These are phyloP conservation scores for Drosophila prostipennis DNA, from an alignment of 2,888 invertebrate species.

Conservation along the genomic window DNA sequence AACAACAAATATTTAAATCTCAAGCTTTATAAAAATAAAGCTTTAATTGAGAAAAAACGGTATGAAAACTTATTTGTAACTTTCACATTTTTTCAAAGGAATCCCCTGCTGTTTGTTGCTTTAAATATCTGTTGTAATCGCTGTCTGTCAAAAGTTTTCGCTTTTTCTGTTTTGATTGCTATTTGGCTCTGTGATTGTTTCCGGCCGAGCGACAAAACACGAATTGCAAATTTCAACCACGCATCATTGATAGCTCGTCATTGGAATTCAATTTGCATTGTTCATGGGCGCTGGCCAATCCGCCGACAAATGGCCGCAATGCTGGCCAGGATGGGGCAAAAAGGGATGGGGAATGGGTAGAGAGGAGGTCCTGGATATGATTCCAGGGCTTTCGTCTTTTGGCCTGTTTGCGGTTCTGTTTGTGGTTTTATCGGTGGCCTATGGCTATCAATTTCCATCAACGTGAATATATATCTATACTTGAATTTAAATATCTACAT, in stretches of 20 bases:
- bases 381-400: conserved; percentile 60
- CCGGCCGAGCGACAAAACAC: conserved; percentile 69
- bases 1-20: too few relatives aligned
- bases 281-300: conserved; percentile 39
- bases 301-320: conserved; percentile 35
- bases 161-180: conserved; percentile 29
- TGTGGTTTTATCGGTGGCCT: conserved; percentile 55
- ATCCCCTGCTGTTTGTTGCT: not conserved
- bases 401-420: conserved; percentile 62
- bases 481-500: not conserved
- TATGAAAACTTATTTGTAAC: not conserved
- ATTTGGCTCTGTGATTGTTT: conserved; percentile 63
- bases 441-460: conserved; percentile 60
- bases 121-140: conserved; percentile 32
- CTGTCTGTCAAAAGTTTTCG: conserved; percentile 20
- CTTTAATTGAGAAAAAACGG: too few relatives aligned
- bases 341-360: not conserved
- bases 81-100: too few relatives aligned
- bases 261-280: conserved; percentile 78
- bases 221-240: conserved; percentile 76
- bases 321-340: conserved; percentile 4
- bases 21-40: too few relatives aligned
- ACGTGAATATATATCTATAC: conserved; percentile 17
- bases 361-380: conserved; percentile 3
- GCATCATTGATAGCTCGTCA: conserved; percentile 78